These are phyloP conservation scores for Ceratosolen fusciceps DNA, from an alignment of 1,140 invertebrate species.

Conservation along the genomic window DNA sequence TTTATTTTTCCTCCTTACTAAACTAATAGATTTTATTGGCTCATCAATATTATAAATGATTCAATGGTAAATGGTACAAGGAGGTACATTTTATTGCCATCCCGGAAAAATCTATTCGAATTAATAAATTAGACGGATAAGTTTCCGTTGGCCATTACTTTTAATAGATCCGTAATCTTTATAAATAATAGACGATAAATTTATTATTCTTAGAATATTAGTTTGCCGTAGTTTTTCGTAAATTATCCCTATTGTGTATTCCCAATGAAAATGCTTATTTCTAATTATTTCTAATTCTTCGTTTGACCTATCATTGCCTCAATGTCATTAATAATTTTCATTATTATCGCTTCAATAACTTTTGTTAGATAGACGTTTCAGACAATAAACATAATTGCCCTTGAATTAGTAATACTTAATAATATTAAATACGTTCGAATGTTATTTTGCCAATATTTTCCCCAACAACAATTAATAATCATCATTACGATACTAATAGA, in stretches of 20 bases:
- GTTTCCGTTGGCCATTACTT: neutral
- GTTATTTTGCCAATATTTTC: too few relatives aligned
- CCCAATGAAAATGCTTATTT: neutral
- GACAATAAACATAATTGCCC: too few relatives aligned
- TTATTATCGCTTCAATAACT: neutral
- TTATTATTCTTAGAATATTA: neutral
- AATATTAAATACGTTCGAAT: too few relatives aligned
- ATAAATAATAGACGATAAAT: neutral
- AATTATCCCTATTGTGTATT: neutral
- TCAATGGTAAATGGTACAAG: neutral
- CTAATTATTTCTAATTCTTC: neutral
- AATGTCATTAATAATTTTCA: neutral
- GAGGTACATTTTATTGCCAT: neutral
- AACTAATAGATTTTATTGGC: neutral
- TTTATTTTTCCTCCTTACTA: neutral
- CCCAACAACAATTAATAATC: too few relatives aligned
- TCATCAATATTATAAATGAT: constrained; percentile 10
- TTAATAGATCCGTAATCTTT: neutral
- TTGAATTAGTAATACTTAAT: too few relatives aligned
- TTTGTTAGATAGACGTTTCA: neutral
- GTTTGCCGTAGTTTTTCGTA: neutral
- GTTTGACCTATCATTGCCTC: neutral
- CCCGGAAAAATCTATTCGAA: neutral
- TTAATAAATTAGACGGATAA: neutral
- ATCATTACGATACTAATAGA: too few relatives aligned